phyloP scores from a whole-genome alignment of 2,113 vertebrate genomes.

The Rhinopomastus cyanomelas region DNA sequence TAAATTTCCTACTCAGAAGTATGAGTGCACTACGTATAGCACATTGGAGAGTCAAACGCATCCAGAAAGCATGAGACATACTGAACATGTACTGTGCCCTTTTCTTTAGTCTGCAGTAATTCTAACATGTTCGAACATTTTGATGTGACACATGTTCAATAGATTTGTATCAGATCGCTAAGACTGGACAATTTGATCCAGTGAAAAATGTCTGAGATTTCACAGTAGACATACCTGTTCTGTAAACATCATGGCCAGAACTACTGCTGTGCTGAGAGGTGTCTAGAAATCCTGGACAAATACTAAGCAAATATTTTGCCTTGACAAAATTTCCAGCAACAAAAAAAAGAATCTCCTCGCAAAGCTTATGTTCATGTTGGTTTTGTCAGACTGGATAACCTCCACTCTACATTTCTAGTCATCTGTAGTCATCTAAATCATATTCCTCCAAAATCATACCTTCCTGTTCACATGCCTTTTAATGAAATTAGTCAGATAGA shows the following conservation, averaged over 20 bases:
- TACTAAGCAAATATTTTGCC: not conserved
- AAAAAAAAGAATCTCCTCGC: not conserved
- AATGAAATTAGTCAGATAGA: not conserved
- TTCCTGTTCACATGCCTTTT: not conserved
- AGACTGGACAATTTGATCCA: not conserved
- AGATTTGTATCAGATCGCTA: not conserved
- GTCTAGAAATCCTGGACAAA: not conserved
- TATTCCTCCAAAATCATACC: not conserved
- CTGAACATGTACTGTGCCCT: fast-evolving
- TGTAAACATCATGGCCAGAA: not conserved
- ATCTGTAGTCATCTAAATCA: not conserved
- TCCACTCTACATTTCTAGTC: not conserved
- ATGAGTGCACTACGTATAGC: not conserved
- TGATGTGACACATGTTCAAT: not conserved
- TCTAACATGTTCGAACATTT: not conserved
- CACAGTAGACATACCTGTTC: not conserved
- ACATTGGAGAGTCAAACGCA: not conserved
- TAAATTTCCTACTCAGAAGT: not conserved
- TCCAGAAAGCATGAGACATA: not conserved
- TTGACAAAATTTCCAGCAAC: not conserved
- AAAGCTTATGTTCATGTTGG: not conserved
- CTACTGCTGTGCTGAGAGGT: not conserved
- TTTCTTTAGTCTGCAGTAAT: not conserved
- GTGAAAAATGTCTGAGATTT: not conserved
- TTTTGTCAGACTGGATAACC: not conserved